phyloP scores from a whole-genome alignment of 2,888 invertebrate species.

The Spodoptera littoralis region DNA sequence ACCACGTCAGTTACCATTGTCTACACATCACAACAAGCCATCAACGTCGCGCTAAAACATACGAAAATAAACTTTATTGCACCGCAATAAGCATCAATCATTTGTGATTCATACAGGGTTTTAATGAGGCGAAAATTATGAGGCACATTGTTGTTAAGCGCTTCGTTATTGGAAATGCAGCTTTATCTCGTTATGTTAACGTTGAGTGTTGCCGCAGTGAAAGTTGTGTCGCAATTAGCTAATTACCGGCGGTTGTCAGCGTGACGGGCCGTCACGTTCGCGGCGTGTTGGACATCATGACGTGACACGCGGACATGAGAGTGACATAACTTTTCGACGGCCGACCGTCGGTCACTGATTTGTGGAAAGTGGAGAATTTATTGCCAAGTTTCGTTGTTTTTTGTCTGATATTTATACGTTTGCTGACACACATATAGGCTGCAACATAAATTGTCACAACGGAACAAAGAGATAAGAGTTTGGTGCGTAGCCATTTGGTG shows the following conservation, averaged over 20 bases:
- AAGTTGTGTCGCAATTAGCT: conserved; percentile 76
- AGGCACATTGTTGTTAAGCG: conserved; percentile 25
- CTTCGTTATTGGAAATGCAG: conserved; percentile 3
- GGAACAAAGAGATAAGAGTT: conserved; percentile 20
- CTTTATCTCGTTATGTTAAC: conserved; percentile 16
- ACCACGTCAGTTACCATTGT: conserved; percentile 64
- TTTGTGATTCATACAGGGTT: conserved; percentile 59
- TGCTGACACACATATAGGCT: conserved; percentile 31
- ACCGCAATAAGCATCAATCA: conserved; percentile 58
- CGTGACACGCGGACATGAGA: conserved; percentile 67
- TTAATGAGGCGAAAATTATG: conserved; percentile 71
- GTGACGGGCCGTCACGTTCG: conserved; percentile 58
- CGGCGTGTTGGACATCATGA: conserved; percentile 49
- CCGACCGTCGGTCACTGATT: conserved; percentile 67
- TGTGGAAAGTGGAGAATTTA: conserved; percentile 57
- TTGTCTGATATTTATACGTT: conserved; percentile 35
- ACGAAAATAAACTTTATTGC: conserved; percentile 61
- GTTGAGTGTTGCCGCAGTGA: conserved; percentile 26
- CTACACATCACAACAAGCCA: conserved; percentile 60
- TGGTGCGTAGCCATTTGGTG: background rate
- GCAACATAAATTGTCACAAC: conserved; percentile 29
- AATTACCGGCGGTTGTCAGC: conserved; percentile 70
- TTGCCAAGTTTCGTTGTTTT: conserved; percentile 36
- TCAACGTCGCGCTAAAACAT: conserved; percentile 54
- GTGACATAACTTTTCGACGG: conserved; percentile 80